phyloP scores from a whole-genome alignment of 1,140 invertebrate species.

The Drosophila burlai region DNA sequence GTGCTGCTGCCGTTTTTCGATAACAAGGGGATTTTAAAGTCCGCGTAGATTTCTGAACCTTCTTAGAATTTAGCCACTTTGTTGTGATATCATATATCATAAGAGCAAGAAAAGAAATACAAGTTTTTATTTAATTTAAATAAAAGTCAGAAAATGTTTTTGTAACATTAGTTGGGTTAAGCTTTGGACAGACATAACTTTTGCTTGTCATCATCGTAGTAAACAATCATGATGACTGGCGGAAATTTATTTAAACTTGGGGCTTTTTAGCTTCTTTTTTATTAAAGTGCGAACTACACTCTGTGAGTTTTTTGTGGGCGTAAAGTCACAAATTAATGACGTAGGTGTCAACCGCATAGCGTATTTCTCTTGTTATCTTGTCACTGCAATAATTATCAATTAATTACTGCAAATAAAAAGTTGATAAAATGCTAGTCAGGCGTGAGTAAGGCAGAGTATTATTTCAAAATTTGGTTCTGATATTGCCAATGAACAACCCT shows the following conservation, averaged over 20 bases:
- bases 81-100: slow-evolving; percentile 46
- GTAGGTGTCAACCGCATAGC: not conserved
- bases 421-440: not conserved
- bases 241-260: not conserved
- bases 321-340: slow-evolving; percentile 9
- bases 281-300: not conserved
- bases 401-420: not conserved
- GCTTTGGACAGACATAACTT: not conserved
- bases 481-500: not conserved
- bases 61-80: slow-evolving; percentile 4
- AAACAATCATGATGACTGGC: slow-evolving; percentile 37
- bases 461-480: not conserved
- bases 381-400: not conserved
- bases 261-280: not conserved
- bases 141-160: not conserved
- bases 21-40: slow-evolving; percentile 53
- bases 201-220: not conserved
- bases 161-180: too few relatives aligned
- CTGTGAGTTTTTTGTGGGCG: not conserved
- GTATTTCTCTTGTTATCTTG: not conserved
- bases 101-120: slow-evolving; percentile 27
- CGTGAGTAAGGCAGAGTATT: not conserved
- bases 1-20: slow-evolving; percentile 58
- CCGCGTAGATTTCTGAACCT: not conserved
- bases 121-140: slow-evolving; percentile 5